Conservation (phyloP, 1,140 invertebrate species). For the Battus philenor region DNA sequence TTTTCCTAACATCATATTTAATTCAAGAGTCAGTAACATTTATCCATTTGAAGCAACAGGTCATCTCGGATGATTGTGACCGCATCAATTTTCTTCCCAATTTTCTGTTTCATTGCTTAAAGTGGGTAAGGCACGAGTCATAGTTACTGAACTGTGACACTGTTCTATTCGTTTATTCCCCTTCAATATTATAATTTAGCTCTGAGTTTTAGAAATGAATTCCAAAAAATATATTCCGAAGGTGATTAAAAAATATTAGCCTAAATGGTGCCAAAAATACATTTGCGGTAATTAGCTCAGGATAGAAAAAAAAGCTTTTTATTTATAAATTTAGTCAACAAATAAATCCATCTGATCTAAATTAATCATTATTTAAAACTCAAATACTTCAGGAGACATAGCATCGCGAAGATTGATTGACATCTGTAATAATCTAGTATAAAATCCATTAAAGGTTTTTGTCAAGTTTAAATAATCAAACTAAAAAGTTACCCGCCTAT, state of each 20-base stretch:
- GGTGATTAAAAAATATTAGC: no score
- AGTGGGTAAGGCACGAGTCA: conserved; percentile 57
- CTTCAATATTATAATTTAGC: no score
- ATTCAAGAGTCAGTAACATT: conserved; percentile 41
- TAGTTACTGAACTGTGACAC: conserved; percentile 38
- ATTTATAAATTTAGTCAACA: no score
- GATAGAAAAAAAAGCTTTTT: no score
- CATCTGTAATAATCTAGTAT: conserved; percentile 13
- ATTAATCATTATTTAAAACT: conserved; percentile 8
- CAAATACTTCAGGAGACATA: not conserved
- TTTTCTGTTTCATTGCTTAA: conserved; percentile 61
- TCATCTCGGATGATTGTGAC: conserved; percentile 42
- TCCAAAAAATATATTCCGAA: no score
- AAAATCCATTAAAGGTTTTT: conserved; percentile 11
- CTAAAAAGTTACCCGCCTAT: conserved; percentile 10
- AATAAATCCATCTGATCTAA: no score
- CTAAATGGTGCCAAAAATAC: no score
- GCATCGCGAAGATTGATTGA: conserved; percentile 3
- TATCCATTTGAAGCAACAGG: conserved; percentile 34
- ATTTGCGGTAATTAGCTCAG: no score
- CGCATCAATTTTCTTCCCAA: conserved; percentile 52
- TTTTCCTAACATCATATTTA: conserved; percentile 12
- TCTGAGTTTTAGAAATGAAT: no score
- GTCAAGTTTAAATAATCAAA: conserved; percentile 4
- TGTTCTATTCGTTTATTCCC: conserved; percentile 12